Evolutionary conservation across 2,113 vertebrate species (phyloP), one percentile per base, ranked within the genome.

Genomic region (Phainopepla nitens): DNA sequence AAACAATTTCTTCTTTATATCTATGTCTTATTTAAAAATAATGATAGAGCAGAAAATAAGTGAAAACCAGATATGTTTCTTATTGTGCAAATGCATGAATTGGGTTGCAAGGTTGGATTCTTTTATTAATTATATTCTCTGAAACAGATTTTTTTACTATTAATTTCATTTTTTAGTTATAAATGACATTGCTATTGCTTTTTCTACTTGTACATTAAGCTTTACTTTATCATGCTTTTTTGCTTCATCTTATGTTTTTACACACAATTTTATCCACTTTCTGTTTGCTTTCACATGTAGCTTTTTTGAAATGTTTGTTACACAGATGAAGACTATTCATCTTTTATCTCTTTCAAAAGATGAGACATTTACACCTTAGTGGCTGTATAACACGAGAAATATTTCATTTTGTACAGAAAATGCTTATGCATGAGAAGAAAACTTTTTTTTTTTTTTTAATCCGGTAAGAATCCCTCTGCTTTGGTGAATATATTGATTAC

Each of bases 381-480:
- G 33, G 15, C 39, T 44, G 3, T 36, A 33, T 44, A 51, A 45
- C 20, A 29, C 15, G 39, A 45, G 33, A 68, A 53, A 58, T 68
- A 11, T 60, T 68, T 60, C 45, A 89, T 39, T 68, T 68, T 53
- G 11, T 45, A 75, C 20, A 68, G 20, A 75, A 82, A 60, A 68
- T 25, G 29, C 13, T 82, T 68, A 39, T 35, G n/a, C 23, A 29
- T 47, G 45, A 60, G 39, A 45, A 66, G 44, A 57, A 39, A 44
- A 1, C 15, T 31, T 1, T 27, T 31, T 57, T 31, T 10, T 57
- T 13, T 6, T 21, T 23, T 15, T 11, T 2, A 0, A 4, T 64
- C 39, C 39, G 39, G 9, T n/a, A 47, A 75, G 14, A 47, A 47
- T 75, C 14, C 17, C 31, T 68, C 13, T 39, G 20, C 33, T 66